Conservation (phyloP, 2,888 invertebrate species). For the Chrysodeixis includens region DNA sequence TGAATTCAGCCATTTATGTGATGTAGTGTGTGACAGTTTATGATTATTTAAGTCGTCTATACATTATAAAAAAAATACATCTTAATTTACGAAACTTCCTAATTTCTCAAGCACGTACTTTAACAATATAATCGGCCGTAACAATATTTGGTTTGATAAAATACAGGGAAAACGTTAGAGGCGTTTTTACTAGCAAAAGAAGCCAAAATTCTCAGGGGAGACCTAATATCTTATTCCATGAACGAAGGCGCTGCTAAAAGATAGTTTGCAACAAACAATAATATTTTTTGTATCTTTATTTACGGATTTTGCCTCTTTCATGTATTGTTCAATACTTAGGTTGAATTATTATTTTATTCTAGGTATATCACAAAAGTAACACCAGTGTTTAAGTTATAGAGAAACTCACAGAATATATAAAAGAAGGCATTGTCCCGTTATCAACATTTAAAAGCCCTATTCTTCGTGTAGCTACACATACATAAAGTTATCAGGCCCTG, state of each 20-base stretch:
- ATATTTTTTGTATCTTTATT: conserved; percentile 31
- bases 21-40: neutral
- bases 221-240: conserved; percentile 40
- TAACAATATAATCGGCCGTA: conserved; percentile 31
- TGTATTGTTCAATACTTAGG: conserved; percentile 13
- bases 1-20: no score
- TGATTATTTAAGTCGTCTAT: neutral
- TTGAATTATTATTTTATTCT: neutral
- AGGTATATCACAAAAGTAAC: neutral
- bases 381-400: neutral
- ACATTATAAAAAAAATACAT: neutral
- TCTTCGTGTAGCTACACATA: neutral
- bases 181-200: conserved; percentile 10
- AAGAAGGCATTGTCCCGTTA: conserved; percentile 1
- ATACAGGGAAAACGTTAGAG: conserved; percentile 35
- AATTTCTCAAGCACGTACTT: conserved; percentile 29
- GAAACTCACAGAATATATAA: neutral
- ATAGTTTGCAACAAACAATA: conserved; percentile 37
- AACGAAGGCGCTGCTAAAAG: conserved; percentile 24
- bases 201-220: conserved; percentile 37
- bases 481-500: neutral
- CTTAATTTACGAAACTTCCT: conserved; percentile 1
- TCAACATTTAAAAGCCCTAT: neutral
- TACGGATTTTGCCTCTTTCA: conserved; percentile 16
- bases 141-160: conserved; percentile 39